These are phyloP conservation scores for Rhinichthys osculus DNA, from an alignment of 2,797 vertebrate genomes.

Conservation along the genomic window DNA sequence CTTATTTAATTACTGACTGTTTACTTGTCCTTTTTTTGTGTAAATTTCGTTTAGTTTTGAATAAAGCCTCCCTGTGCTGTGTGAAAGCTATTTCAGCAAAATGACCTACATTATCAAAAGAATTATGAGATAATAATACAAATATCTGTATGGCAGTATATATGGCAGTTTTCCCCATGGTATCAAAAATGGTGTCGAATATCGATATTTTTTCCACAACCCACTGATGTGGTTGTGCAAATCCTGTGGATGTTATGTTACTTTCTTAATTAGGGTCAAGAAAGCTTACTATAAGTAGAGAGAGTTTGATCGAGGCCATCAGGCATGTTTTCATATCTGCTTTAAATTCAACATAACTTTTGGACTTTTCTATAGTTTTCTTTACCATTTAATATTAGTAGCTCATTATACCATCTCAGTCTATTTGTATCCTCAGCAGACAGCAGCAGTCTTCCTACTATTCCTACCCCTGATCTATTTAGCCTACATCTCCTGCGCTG, in stretches of 20 bases:
- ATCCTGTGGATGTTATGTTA: background rate
- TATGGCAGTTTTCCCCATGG: too few relatives aligned
- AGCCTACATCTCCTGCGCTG: conserved; percentile 1
- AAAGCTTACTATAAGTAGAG: background rate
- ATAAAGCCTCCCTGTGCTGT: too few relatives aligned
- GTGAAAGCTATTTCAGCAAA: too few relatives aligned
- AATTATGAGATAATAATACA: too few relatives aligned
- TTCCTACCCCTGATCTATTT: conserved; percentile 17
- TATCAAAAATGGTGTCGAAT: too few relatives aligned
- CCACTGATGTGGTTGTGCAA: background rate
- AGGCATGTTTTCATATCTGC: background rate
- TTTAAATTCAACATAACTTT: background rate
- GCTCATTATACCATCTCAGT: conserved; percentile 3
- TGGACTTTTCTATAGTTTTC: background rate
- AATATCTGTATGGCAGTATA: too few relatives aligned
- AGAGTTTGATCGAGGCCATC: background rate
- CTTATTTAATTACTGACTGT: too few relatives aligned
- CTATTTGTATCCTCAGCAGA: conserved; percentile 23
- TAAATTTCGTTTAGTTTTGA: too few relatives aligned
- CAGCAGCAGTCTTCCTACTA: conserved; percentile 1
- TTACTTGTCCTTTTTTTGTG: too few relatives aligned
- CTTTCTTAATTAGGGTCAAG: background rate
- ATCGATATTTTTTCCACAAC: too few relatives aligned
- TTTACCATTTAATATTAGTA: background rate
- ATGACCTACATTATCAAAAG: too few relatives aligned